Percentiles rank a stretch among this genome's conserved stretches.
phyloP scores from a whole-genome alignment of 2,113 vertebrate genomes.

The Dipodomys merriami region DNA sequence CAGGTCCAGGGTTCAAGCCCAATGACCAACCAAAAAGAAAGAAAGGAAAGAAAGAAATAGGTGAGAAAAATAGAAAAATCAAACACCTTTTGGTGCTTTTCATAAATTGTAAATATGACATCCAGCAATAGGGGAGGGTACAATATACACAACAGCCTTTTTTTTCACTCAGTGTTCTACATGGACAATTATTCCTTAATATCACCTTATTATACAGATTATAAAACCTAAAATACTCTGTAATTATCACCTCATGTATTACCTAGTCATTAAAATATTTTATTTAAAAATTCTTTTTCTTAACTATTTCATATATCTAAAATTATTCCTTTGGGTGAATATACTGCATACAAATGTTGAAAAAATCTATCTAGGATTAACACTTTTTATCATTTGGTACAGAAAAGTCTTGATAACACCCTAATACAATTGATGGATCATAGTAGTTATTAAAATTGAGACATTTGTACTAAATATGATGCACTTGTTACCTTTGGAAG shows the following conservation, averaged over 20 bases:
- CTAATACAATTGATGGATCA: not conserved
- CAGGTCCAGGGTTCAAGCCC: too few species aligned
- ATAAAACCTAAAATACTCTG: not conserved
- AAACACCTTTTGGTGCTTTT: not conserved
- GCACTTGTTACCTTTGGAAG: not conserved
- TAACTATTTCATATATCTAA: not conserved
- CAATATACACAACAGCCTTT: not conserved
- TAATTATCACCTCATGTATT: not conserved
- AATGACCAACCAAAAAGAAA: too few species aligned
- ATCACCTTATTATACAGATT: not conserved
- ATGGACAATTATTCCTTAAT: not conserved
- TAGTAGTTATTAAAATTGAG: not conserved
- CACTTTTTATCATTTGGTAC: not conserved
- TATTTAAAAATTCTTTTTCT: not conserved
- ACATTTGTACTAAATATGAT: too few species aligned
- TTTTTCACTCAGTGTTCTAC: not conserved
- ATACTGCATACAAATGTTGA: not conserved
- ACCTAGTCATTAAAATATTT: not conserved
- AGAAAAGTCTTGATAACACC: not conserved
- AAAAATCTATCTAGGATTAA: not conserved
- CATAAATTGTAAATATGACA: not conserved
- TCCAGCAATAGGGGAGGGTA: not conserved
- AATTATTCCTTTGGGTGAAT: not conserved
- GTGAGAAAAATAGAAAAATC: not conserved
- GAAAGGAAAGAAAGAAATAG: too few species aligned